Evolutionary conservation across 2,113 vertebrate genomes (phyloP).

Genomic region (Piprites chloris): DNA sequence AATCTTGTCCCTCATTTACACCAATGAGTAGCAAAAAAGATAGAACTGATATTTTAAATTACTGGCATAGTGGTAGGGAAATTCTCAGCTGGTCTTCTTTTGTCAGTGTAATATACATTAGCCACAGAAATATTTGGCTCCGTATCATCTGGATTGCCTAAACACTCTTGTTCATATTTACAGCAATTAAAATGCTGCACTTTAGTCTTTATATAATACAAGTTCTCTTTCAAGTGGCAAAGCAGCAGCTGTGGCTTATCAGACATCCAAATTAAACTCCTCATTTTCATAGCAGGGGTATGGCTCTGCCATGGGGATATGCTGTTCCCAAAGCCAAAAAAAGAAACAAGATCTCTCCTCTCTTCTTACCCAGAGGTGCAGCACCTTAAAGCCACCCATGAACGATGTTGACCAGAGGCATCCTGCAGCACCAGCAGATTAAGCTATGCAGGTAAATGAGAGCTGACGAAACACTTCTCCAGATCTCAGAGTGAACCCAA

Average conservation of each 20-base stretch:
- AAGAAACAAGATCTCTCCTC: not conserved
- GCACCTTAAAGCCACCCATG: not conserved
- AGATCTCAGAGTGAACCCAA: not conserved
- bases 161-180: constrained; percentile 14
- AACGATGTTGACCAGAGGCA: not conserved
- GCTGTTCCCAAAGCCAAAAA: not conserved
- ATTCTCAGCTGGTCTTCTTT: constrained; percentile 14
- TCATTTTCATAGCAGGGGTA: constrained; percentile 27
- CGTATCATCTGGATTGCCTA: not conserved
- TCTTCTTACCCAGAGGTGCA: not conserved
- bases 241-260: constrained; percentile 52
- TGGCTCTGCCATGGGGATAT: not conserved
- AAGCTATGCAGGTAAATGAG: not conserved
- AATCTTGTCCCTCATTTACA: not conserved
- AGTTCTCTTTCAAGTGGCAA: constrained; percentile 40
- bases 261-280: constrained; percentile 12
- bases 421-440: not conserved
- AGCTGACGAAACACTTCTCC: not conserved
- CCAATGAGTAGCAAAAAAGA: not conserved
- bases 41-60: not conserved
- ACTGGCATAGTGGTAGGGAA: not conserved
- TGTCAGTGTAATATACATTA: constrained; percentile 1
- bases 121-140: constrained; percentile 36
- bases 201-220: not conserved
- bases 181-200: constrained; percentile 54